Base-by-base conservation (phyloP, 2,797 vertebrate species). In the Manis pentadactyla region DNA sequence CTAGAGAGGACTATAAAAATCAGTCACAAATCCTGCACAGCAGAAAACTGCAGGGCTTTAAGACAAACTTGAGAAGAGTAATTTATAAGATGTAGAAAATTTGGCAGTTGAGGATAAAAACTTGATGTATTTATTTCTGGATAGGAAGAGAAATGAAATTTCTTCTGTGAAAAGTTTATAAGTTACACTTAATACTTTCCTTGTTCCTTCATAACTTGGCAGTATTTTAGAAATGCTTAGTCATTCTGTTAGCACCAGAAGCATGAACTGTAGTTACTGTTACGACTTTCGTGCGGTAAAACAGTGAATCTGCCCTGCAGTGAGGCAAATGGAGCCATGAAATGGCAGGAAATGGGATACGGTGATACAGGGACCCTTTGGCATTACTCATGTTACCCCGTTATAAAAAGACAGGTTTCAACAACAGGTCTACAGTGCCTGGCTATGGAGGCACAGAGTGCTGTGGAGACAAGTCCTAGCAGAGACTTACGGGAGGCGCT, bases 401-500 rank as follows among this genome's bases (percentile, higher is more conserved):
- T 31, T 39, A n/a, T 1, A 19, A 46, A 51, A 74, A 92, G 74
- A 71, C 23, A 1, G 21, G 19, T 11, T 82, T 75, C 19, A 53
- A 51, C 74, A 64, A 17, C 9, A 49, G 31, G 63, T 6, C 15
- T 23, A 14, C 3, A 0, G 15, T 3, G 55, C 7, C 74, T 7
- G 77, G 37, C 68, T 23, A 0, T 0, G 13, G 39, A 59, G 46
- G 29, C 57, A 5, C 34, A 25, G 29, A 11, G 27, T 0, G 1
- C 0, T 3, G 11, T 1, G 0, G 3, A 17, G 39, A n/a, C 0
- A 21, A 18, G 11, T 21, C 2, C 19, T 21, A 14, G 59, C 19
- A 34, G 37, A 63, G 96, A 99, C 99, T 99, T 97, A 99, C 99
- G 95, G 98, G 99, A 23, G 78, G 98, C 71, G 42, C 99, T 99